phyloP scores from a whole-genome alignment of 2,888 invertebrate genomes.

The Pyrochroa serraticornis region DNA sequence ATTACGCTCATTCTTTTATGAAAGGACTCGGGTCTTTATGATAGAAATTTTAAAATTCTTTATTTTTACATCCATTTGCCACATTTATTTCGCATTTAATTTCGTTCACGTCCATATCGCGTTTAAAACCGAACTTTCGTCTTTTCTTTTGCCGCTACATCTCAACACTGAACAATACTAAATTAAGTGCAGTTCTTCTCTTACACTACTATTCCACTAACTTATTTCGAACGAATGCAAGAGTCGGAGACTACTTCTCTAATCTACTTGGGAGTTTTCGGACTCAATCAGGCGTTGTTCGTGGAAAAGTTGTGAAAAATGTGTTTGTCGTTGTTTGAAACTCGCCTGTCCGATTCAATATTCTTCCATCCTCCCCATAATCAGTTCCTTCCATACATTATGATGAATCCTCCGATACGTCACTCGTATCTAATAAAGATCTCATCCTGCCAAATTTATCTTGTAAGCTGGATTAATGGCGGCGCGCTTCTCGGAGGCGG shows the following conservation, averaged over 20 bases:
- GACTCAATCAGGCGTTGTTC: too few species aligned
- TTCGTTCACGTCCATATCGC: constrained; percentile 26
- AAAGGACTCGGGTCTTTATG: constrained; percentile 21
- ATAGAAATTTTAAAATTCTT: constrained; percentile 17
- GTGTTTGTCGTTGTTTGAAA: neutral
- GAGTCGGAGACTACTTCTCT: too few species aligned
- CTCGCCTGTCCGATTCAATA: constrained; percentile 3
- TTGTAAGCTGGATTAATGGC: constrained; percentile 17
- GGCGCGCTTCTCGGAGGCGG: neutral
- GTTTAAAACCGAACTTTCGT: constrained; percentile 31
- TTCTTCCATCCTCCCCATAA: neutral
- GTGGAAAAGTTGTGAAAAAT: too few species aligned
- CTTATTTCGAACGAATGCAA: too few species aligned
- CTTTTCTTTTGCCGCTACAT: constrained; percentile 37
- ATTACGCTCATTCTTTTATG: constrained; percentile 35
- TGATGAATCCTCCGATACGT: constrained; percentile 13
- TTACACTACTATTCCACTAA: too few species aligned
- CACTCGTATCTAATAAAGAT: constrained; percentile 24
- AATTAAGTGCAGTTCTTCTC: too few species aligned
- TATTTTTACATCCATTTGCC: constrained; percentile 13
- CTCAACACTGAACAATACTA: neutral
- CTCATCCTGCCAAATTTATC: constrained; percentile 21
- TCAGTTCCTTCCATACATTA: neutral
- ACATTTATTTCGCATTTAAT: constrained; percentile 12
- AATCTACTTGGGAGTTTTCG: too few species aligned